Conservation (phyloP, 2,888 invertebrate genomes). For the Drosophila putrida region DNA sequence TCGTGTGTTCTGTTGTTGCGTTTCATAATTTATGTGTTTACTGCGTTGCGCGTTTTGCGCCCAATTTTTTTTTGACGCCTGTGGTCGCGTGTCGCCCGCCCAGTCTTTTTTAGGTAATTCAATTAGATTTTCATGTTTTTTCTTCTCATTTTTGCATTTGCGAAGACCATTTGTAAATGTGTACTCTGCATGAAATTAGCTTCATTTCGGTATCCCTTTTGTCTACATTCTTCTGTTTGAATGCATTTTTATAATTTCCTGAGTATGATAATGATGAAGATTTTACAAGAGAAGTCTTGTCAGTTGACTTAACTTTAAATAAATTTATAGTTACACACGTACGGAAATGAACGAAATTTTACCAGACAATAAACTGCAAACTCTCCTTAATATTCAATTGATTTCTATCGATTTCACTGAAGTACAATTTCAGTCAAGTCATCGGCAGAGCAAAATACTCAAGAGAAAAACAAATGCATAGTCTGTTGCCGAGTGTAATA, state of each 20-base stretch:
- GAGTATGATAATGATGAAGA: constrained; percentile 10
- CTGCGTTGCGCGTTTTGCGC: constrained; percentile 54
- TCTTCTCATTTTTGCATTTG: constrained; percentile 32
- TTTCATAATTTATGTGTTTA: constrained; percentile 66
- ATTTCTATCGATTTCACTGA: constrained; percentile 59
- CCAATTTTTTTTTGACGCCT: constrained; percentile 35
- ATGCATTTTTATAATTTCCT: constrained; percentile 17
- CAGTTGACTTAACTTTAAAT: too few relatives aligned
- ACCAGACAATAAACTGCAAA: constrained; percentile 33
- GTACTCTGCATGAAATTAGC: constrained; percentile 47
- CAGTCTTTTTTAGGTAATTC: constrained; percentile 54
- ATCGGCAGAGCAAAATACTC: constrained; percentile 22
- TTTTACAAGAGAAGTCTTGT: neutral
- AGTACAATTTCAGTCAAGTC: constrained; percentile 40
- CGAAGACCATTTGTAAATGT: constrained; percentile 22
- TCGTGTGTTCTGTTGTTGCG: constrained; percentile 32
- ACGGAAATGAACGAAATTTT: too few relatives aligned
- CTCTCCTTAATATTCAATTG: constrained; percentile 54
- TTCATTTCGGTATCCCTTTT: constrained; percentile 30
- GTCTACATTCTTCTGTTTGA: constrained; percentile 27
- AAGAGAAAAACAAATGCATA: neutral
- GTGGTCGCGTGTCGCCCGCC: constrained; percentile 65
- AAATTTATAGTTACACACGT: too few relatives aligned
- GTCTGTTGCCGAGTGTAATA: neutral
- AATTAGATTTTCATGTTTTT: constrained; percentile 46